Evolutionary conservation across 1,140 invertebrate species (phyloP).

Genomic region (Melanaphis sacchari): DNA sequence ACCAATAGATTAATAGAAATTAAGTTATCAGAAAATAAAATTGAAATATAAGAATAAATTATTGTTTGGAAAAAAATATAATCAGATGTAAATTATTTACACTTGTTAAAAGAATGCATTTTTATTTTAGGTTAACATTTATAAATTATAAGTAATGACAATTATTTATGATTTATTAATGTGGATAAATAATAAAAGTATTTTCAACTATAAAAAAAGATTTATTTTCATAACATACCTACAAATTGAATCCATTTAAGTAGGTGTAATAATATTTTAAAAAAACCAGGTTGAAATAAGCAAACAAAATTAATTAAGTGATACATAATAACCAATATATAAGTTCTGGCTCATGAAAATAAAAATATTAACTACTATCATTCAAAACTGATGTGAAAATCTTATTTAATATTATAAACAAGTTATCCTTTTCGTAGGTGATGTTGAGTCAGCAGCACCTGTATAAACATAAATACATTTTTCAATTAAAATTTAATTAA

Average conservation of each 20-base stretch:
- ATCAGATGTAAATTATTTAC: neutral
- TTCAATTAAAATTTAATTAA: slow-evolving; percentile 27
- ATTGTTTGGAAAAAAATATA: neutral
- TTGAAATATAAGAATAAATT: neutral
- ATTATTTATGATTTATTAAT: neutral
- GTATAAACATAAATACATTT: slow-evolving; percentile 35
- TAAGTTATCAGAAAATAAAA: neutral
- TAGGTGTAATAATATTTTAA: slow-evolving; percentile 35
- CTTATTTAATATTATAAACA: slow-evolving; percentile 51
- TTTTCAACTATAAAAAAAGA: slow-evolving; percentile 49
- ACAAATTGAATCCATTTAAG: slow-evolving; percentile 50
- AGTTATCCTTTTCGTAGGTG: slow-evolving; percentile 31
- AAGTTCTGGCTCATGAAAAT: slow-evolving; percentile 55
- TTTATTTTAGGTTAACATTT: neutral
- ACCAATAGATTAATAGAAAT: neutral
- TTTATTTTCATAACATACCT: slow-evolving; percentile 54
- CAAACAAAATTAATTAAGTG: slow-evolving; percentile 35
- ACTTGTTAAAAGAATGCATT: neutral
- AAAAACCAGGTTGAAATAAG: slow-evolving; percentile 37
- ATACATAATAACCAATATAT: slow-evolving; percentile 44
- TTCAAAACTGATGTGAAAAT: slow-evolving; percentile 45
- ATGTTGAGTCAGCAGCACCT: slow-evolving; percentile 40
- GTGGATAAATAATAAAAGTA: neutral
- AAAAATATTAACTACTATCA: slow-evolving; percentile 47
- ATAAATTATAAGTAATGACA: neutral